These are phyloP conservation scores for Caenorhabditis japonica DNA, from an alignment of 2,888 invertebrate species.

Conservation along the genomic window DNA sequence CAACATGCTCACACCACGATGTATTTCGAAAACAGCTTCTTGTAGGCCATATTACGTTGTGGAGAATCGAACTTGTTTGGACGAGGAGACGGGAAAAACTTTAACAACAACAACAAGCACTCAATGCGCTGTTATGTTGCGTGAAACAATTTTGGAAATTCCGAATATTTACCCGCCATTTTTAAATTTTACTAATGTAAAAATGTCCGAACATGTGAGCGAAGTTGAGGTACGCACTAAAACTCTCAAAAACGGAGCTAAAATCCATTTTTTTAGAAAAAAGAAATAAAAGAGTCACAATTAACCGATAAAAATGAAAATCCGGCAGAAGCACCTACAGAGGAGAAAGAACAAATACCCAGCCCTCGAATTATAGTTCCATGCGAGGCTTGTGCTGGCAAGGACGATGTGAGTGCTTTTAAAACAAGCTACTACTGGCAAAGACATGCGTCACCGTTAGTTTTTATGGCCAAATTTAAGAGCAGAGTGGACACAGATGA, in stretches of 20 bases:
- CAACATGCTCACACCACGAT: too few species aligned
- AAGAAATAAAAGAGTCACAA: slow-evolving; percentile 17
- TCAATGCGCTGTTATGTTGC: too few species aligned
- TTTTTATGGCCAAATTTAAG: slow-evolving; percentile 20
- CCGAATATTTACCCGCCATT: slow-evolving; percentile 19
- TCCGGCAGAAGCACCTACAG: neutral
- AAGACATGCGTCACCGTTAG: too few species aligned
- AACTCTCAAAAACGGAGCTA: neutral
- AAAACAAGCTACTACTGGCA: too few species aligned
- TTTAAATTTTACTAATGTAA: slow-evolving; percentile 12
- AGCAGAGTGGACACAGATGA: slow-evolving; percentile 1
- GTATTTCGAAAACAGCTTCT: too few species aligned
- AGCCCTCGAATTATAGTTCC: neutral
- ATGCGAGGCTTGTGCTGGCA: slow-evolving; percentile 22
- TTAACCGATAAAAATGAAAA: slow-evolving; percentile 2
- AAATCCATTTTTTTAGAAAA: slow-evolving; percentile 4
- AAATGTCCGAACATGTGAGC: slow-evolving; percentile 21
- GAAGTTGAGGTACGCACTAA: neutral
- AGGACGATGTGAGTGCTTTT: slow-evolving; percentile 21
- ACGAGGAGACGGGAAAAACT: too few species aligned
- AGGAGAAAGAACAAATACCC: neutral
- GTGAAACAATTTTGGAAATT: too few species aligned
- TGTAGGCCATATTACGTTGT: too few species aligned
- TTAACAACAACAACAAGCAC: too few species aligned
- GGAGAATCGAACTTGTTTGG: too few species aligned